Evolutionary conservation across 2,888 invertebrate genomes (phyloP).

Genomic region (Mystacides longicornis): DNA sequence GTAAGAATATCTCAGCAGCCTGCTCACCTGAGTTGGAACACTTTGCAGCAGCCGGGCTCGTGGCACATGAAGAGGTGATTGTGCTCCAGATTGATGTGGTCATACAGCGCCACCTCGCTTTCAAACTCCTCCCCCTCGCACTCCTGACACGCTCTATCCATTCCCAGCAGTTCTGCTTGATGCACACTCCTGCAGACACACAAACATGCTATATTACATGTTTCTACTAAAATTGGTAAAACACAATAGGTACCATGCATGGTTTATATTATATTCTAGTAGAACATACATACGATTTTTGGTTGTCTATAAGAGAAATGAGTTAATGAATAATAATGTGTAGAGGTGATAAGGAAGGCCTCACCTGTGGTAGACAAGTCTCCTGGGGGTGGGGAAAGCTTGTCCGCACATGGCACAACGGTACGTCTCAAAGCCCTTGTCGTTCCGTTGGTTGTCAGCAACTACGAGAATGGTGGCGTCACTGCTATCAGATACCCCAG

Average conservation of each 20-base stretch:
- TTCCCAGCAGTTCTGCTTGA: conserved; percentile 19
- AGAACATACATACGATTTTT: too few relatives aligned
- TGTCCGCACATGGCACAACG: conserved; percentile 25
- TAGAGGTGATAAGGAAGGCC: too few relatives aligned
- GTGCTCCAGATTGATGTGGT: conserved; percentile 46
- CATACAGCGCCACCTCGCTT: conserved; percentile 44
- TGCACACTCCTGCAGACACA: conserved; percentile 24
- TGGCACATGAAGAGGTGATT: conserved; percentile 44
- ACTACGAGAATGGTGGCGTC: not conserved
- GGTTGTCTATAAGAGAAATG: too few relatives aligned
- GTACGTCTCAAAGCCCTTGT: not conserved
- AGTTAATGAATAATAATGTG: too few relatives aligned
- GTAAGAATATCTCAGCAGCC: not conserved
- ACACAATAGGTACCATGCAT: too few relatives aligned
- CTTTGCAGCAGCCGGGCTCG: conserved; percentile 39
- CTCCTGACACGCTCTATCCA: conserved; percentile 12
- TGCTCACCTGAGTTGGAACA: conserved; percentile 39
- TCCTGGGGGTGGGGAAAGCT: conserved; percentile 15
- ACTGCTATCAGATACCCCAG: not conserved
- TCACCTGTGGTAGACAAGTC: conserved; percentile 21
- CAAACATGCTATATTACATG: too few relatives aligned
- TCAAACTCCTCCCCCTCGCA: conserved; percentile 28
- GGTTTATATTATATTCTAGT: too few relatives aligned
- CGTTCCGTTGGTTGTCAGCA: not conserved
- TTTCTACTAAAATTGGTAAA: too few relatives aligned